Conservation (phyloP, 92 coral and sea anemone genomes). For the Zoanthus gigantus region DNA sequence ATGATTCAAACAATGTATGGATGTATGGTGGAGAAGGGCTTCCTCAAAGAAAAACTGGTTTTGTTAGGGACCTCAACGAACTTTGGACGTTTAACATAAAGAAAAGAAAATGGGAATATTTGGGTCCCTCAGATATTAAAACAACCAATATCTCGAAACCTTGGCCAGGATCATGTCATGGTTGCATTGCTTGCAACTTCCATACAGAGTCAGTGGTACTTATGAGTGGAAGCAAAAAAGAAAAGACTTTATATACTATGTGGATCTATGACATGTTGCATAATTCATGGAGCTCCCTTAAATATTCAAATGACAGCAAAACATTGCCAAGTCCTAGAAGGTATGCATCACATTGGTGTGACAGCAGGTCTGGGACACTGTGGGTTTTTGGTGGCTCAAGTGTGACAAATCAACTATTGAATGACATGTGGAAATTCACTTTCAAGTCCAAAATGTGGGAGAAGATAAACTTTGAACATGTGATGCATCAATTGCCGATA, state of each 20-base stretch:
- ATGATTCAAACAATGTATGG: constrained; percentile 69
- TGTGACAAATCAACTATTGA: constrained; percentile 34
- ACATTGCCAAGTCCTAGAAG: constrained; percentile 59
- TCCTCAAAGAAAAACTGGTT: constrained; percentile 19
- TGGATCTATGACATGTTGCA: constrained; percentile 74
- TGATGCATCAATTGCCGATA: constrained; percentile 40
- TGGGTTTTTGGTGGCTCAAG: constrained; percentile 82
- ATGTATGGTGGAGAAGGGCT: constrained; percentile 79
- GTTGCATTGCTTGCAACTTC: constrained; percentile 76
- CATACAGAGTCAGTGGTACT: constrained; percentile 58
- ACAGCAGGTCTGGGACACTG: constrained; percentile 57
- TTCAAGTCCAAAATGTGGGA: constrained; percentile 64
- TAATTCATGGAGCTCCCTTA: constrained; percentile 64
- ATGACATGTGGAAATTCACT: constrained; percentile 81
- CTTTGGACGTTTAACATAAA: constrained; percentile 75
- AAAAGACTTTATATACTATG: constrained; percentile 27
- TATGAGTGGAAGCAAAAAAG: constrained; percentile 24
- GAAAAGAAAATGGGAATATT: constrained; percentile 62
- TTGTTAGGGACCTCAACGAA: constrained; percentile 57
- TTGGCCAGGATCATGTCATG: constrained; percentile 74
- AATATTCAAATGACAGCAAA: constrained; percentile 8
- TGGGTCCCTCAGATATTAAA: not conserved
- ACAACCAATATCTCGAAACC: constrained; percentile 6
- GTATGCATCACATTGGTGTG: constrained; percentile 85
- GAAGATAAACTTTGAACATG: constrained; percentile 32